Percentiles rank a stretch among this genome's conserved stretches.
phyloP scores from a whole-genome alignment of 2,797 vertebrate genomes.

The Gymnodraco acuticeps region DNA sequence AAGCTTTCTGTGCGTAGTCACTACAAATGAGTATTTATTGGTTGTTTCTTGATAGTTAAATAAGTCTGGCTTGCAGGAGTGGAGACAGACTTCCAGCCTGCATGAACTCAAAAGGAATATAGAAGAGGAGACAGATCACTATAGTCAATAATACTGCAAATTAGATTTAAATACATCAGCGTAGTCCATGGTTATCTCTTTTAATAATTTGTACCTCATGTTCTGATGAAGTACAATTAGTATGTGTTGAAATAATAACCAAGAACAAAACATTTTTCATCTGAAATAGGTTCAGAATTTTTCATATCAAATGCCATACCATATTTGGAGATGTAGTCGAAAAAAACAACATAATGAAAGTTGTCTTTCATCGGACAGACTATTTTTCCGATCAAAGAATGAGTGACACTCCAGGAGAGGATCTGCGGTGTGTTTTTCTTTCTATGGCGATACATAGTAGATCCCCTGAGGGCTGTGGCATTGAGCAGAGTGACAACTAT shows the following conservation, averaged over 20 bases:
- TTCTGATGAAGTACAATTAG: no score
- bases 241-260: slow-evolving; percentile 5
- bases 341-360: not conserved
- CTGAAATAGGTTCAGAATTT: not conserved
- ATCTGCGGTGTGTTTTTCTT: slow-evolving; percentile 18
- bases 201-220: no score
- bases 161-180: not conserved
- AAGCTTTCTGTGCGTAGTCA: slow-evolving; percentile 40
- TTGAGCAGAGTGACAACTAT: slow-evolving; percentile 68
- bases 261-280: no score
- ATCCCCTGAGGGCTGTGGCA: slow-evolving; percentile 57
- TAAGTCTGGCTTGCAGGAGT: slow-evolving; percentile 18
- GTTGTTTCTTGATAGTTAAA: slow-evolving; percentile 37
- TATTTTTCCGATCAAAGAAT: slow-evolving; percentile 10
- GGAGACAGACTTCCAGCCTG: slow-evolving; percentile 14
- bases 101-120: slow-evolving; percentile 15
- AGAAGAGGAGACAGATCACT: slow-evolving; percentile 1
- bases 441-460: slow-evolving; percentile 21
- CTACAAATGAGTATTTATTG: slow-evolving; percentile 52
- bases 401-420: slow-evolving; percentile 17
- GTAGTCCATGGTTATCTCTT: not conserved
- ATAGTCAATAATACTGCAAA: not conserved
- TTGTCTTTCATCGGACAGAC: slow-evolving; percentile 19
- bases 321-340: not conserved
- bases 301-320: not conserved